phyloP scores from a whole-genome alignment of 2,113 vertebrate genomes.

The Carettochelys insculpta region DNA sequence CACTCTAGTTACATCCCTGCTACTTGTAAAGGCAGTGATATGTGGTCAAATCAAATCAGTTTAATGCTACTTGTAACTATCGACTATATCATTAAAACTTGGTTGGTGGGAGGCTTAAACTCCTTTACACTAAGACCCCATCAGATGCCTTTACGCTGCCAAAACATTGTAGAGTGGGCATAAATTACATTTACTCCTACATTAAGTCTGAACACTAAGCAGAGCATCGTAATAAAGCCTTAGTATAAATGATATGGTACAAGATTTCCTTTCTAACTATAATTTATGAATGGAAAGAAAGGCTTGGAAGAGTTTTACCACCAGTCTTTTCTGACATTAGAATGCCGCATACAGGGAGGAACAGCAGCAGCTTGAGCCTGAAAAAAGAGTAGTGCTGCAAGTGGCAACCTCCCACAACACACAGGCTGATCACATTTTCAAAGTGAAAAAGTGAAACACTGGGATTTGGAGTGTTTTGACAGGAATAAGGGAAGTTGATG shows the following conservation, averaged over 20 bases:
- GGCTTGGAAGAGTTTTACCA: not conserved
- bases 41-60: not conserved
- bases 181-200: not conserved
- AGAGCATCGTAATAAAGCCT: not conserved
- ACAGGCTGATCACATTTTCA: not conserved
- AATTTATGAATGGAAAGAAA: not conserved
- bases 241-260: not conserved
- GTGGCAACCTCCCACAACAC: not conserved
- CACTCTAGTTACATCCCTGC: not conserved
- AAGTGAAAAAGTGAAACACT: not conserved
- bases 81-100: not conserved
- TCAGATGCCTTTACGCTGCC: not conserved
- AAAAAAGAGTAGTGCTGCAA: not conserved
- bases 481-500: not conserved
- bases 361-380: not conserved
- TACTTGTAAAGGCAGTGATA: not conserved
- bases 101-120: not conserved
- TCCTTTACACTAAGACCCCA: not conserved
- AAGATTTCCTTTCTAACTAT: not conserved
- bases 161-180: not conserved
- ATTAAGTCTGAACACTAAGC: not conserved
- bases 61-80: not conserved
- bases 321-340: not conserved
- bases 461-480: not conserved
- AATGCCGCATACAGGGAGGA: not conserved